Evolutionary conservation across 2,888 invertebrate genomes (phyloP).

Genomic region (Lithosia quadra): DNA sequence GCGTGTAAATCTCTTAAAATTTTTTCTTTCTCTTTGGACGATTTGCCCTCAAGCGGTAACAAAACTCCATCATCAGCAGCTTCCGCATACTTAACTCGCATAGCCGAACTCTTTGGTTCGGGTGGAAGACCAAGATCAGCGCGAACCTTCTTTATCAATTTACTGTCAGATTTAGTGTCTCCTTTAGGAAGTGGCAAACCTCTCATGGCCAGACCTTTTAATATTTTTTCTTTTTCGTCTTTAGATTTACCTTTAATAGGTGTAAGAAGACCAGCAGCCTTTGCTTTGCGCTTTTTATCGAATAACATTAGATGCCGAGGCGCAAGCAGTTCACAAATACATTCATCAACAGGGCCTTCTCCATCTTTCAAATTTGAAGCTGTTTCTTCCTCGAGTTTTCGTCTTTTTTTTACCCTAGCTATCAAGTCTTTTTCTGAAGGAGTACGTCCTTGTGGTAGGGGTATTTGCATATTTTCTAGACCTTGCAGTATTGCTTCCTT

Average conservation of each 20-base stretch:
- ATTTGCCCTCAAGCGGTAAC: constrained; percentile 55
- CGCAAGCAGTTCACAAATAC: constrained; percentile 6
- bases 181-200: constrained; percentile 55
- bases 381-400: constrained; percentile 34
- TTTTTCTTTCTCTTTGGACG: constrained; percentile 49
- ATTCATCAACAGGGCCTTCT: constrained; percentile 10
- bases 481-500: constrained; percentile 53
- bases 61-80: constrained; percentile 29
- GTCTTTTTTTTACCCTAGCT: constrained; percentile 27
- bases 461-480: constrained; percentile 47
- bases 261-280: constrained; percentile 4
- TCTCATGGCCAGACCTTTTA: constrained; percentile 3
- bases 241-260: constrained; percentile 3
- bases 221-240: constrained; percentile 8
- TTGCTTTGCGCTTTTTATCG: constrained; percentile 2
- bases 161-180: constrained; percentile 52
- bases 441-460: constrained; percentile 54
- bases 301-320: background rate
- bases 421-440: constrained; percentile 52
- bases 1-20: constrained; percentile 48
- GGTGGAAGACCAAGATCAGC: constrained; percentile 53
- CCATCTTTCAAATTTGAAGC: constrained; percentile 31
- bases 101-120: constrained; percentile 39
- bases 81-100: constrained; percentile 39
- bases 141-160: constrained; percentile 40